phyloP scores from a whole-genome alignment of 2,888 invertebrate species.

The Mythimna impura region DNA sequence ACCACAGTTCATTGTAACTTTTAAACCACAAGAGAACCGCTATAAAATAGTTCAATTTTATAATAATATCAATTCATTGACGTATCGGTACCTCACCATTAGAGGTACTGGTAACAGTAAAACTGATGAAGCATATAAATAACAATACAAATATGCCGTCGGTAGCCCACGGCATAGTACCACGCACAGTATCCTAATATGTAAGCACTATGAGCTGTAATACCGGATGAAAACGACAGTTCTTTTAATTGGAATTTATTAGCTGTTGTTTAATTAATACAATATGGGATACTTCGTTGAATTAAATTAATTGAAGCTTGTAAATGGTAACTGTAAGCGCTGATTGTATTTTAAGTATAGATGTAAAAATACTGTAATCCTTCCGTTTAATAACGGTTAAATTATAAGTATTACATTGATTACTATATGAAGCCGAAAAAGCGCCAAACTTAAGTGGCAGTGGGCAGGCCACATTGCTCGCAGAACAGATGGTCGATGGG shows the following conservation, averaged over 20 bases:
- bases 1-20: background rate
- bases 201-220: background rate
- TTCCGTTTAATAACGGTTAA: too few relatives aligned
- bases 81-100: background rate
- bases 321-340: background rate
- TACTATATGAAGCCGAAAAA: too few relatives aligned
- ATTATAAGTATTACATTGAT: too few relatives aligned
- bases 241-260: slow-evolving; percentile 18
- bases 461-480: too few relatives aligned
- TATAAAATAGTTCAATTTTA: slow-evolving; percentile 3
- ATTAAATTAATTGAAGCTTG: too few relatives aligned
- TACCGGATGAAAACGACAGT: slow-evolving; percentile 45
- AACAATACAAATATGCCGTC: slow-evolving; percentile 14
- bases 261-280: background rate
- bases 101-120: slow-evolving; percentile 26
- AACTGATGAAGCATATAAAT: slow-evolving; percentile 18
- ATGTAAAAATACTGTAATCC: too few relatives aligned
- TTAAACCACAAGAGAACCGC: background rate
- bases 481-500: too few relatives aligned
- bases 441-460: too few relatives aligned
- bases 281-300: background rate
- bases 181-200: slow-evolving; percentile 34
- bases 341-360: background rate
- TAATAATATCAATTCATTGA: slow-evolving; percentile 12
- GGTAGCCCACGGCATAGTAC: slow-evolving; percentile 24